A percentile compares a stretch with the other conserved stretches of the same genome.
Evolutionary conservation across 37 sponge, comb jelly and placozoan genomes (phyloP).

Genomic region (Halisarca cf. caerulea): DNA sequence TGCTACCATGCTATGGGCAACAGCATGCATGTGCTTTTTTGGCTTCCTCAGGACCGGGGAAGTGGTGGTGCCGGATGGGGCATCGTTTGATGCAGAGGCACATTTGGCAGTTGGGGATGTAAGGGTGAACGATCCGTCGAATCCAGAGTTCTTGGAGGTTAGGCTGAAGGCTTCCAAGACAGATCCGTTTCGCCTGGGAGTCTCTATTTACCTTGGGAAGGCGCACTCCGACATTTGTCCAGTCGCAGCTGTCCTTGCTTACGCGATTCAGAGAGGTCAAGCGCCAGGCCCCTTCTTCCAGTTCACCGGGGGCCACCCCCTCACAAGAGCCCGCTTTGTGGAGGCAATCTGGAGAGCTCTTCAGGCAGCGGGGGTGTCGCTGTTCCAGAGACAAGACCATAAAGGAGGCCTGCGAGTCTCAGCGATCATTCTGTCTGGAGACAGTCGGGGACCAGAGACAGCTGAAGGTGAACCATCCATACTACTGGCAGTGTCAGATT

Average conservation of each 20-base stretch:
- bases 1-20: background rate
- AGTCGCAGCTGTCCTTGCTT: too few species aligned
- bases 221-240: too few species aligned
- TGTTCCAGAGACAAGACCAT: too few species aligned
- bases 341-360: background rate
- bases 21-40: too few species aligned
- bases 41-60: conserved; percentile 32
- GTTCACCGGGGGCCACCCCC: background rate
- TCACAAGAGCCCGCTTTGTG: background rate
- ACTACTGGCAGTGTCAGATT: conserved; percentile 50
- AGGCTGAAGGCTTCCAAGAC: too few species aligned
- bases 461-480: conserved; percentile 15
- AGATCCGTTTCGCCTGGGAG: too few species aligned
- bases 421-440: conserved; percentile 25
- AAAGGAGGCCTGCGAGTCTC: conserved; percentile 3
- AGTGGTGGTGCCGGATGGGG: background rate
- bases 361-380: too few species aligned
- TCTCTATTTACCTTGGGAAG: too few species aligned
- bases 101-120: conserved; percentile 17
- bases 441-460: background rate
- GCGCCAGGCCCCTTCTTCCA: conserved; percentile 25
- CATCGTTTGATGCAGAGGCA: background rate
- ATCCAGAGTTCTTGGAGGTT: background rate
- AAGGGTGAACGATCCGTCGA: background rate
- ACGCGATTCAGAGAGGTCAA: conserved; percentile 6